phyloP scores from a whole-genome alignment of 2,797 vertebrate genomes.

The Bufotes viridis region DNA sequence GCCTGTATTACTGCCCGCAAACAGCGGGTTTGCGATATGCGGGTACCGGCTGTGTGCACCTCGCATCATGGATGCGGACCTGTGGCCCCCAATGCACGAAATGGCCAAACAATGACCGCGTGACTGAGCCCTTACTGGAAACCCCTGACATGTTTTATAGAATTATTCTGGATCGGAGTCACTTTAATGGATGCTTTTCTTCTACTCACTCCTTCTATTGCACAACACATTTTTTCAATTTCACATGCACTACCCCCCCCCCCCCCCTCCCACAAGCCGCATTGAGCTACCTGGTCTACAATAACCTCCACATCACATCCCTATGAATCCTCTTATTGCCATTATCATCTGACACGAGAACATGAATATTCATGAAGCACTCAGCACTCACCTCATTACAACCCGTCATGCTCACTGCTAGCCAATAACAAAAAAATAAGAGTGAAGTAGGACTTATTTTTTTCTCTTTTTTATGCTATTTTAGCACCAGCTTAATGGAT shows the following conservation, averaged over 20 bases:
- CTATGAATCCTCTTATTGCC: conserved; percentile 29
- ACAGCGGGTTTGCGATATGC: too few species aligned
- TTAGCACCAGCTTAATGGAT: background rate
- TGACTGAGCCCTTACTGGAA: too few species aligned
- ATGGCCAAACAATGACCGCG: too few species aligned
- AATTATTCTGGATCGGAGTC: too few species aligned
- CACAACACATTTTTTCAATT: background rate
- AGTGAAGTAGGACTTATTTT: background rate
- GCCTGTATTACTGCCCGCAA: too few species aligned
- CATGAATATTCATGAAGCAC: conserved; percentile 34
- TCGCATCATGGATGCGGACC: too few species aligned
- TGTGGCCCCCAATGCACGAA: too few species aligned
- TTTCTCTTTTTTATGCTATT: background rate
- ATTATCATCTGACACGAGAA: conserved; percentile 27
- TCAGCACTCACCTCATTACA: conserved; percentile 17
- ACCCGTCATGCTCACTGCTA: conserved; percentile 17
- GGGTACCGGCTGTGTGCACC: too few species aligned
- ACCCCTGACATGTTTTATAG: background rate
- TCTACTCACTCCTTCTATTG: background rate
- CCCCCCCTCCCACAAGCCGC: background rate
- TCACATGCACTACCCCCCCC: background rate
- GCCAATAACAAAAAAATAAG: background rate
- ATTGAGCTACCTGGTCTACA: background rate
- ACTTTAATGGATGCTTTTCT: conserved; percentile 15
- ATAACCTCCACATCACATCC: conserved; percentile 22